Evolutionary conservation across 2,888 invertebrate genomes (phyloP), one percentile per base, ranked within the genome.

Genomic region (Cerastis rubricosa): DNA sequence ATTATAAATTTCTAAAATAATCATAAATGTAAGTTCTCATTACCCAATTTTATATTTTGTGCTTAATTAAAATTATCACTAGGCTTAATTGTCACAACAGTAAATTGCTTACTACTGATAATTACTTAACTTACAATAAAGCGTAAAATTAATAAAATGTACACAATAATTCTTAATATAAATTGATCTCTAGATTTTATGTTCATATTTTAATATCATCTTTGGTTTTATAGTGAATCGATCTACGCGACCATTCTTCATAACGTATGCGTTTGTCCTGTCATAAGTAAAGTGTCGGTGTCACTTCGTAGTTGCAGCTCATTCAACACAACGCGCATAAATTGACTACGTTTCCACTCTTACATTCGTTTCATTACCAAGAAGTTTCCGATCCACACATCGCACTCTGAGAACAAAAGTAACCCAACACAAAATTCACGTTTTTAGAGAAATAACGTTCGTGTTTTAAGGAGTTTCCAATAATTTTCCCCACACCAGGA

Each of bases 141-240:
- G 40, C 76, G 29, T 80, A 82, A 82, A 80, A 82, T 51, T 82
- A 79, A 82, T 82, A 82, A 82, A 88, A 86, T 86, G 85, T 88
- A 89, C 85, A 88, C 76, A 69, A 83, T 86, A 85, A 78, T 86
- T 86, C 89, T 89, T 90, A 91, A 85, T 89, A 87, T 90, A 90
- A 89, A 86, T 91, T 91, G 91, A 83, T 90, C 87, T 91, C 80
- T 90, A 91, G 67, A 89, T 84, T 91, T 90, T 90, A 92, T 88
- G 86, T 91, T 87, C 89, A 90, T 84, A 90, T 92, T 92, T 83
- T 93, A 95, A 95, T 95, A 95, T 94, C 94, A 94, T 96, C 96
- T 96, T 96, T 96, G 96, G 96, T 95, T 94, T 94, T 87, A 90
- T 89, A 89, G 85, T 92, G 81, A 85, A 86, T 76, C 90, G 91